Percentiles rank a stretch among this genome's conserved stretches.
phyloP scores from a whole-genome alignment of 2,888 invertebrate species.

The Clitarchus hookeri region DNA sequence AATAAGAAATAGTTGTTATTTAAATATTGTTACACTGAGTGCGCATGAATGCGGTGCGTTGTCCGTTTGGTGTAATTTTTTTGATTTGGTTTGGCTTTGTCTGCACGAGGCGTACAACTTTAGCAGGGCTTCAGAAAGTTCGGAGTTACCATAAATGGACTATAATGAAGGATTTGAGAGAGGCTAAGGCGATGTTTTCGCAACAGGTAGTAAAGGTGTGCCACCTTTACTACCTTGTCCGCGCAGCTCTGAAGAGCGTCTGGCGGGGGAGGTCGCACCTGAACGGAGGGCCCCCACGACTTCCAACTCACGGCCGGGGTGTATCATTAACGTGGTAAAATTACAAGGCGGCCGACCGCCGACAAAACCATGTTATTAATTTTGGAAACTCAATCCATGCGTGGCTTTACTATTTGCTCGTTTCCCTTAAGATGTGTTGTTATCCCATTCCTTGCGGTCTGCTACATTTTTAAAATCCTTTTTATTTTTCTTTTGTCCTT shows the following conservation, averaged over 20 bases:
- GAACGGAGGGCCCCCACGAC: conserved; percentile 29
- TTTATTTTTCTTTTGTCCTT: neutral
- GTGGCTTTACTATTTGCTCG: conserved; percentile 23
- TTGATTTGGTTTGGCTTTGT: too few species aligned
- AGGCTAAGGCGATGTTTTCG: conserved; percentile 21
- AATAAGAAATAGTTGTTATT: too few species aligned
- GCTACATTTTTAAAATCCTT: neutral
- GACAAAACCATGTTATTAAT: conserved; percentile 40
- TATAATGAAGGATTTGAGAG: neutral
- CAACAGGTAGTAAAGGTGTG: conserved; percentile 24
- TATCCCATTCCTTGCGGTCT: neutral
- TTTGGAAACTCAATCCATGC: conserved; percentile 40
- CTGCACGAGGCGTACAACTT: too few species aligned
- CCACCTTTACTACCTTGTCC: conserved; percentile 18
- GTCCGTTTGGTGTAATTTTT: neutral
- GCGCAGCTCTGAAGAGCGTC: neutral
- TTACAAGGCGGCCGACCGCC: conserved; percentile 36
- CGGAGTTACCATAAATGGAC: neutral
- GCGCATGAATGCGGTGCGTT: too few species aligned
- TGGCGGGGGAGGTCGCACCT: conserved; percentile 25
- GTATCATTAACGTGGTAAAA: conserved; percentile 36
- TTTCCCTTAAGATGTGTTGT: conserved; percentile 2
- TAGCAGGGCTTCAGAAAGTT: too few species aligned
- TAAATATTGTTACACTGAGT: too few species aligned
- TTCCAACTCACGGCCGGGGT: neutral